Evolutionary conservation across 1,140 invertebrate genomes (phyloP).

Genomic region (Sitobion miscanthi): DNA sequence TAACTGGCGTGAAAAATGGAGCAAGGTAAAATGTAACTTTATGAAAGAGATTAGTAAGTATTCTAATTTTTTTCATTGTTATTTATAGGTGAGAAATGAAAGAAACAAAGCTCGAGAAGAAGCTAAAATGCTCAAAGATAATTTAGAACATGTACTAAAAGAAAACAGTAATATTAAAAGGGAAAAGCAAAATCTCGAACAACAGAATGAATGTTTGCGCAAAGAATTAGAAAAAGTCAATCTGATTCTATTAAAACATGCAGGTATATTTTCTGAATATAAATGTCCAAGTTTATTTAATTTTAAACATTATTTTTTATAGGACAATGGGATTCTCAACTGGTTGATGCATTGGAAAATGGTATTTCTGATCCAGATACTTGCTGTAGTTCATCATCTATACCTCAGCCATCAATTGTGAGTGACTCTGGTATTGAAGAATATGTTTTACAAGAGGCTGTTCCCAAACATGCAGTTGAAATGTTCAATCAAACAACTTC

Average conservation of each 20-base stretch:
- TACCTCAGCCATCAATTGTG: slow-evolving; percentile 50
- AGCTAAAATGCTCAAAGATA: slow-evolving; percentile 78
- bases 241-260: slow-evolving; percentile 72
- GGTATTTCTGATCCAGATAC: slow-evolving; percentile 64
- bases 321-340: slow-evolving; percentile 62
- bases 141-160: slow-evolving; percentile 80
- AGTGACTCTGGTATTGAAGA: slow-evolving; percentile 67
- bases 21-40: slow-evolving; percentile 71
- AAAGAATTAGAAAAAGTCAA: slow-evolving; percentile 81
- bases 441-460: slow-evolving; percentile 69
- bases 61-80: neutral
- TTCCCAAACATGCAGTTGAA: slow-evolving; percentile 68
- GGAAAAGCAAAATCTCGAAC: slow-evolving; percentile 80
- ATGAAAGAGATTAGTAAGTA: neutral
- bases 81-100: slow-evolving; percentile 74
- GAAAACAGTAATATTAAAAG: slow-evolving; percentile 77
- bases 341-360: slow-evolving; percentile 64
- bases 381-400: slow-evolving; percentile 48
- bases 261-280: slow-evolving; percentile 59
- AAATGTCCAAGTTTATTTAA: neutral
- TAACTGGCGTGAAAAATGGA: slow-evolving; percentile 95
- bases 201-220: slow-evolving; percentile 80
- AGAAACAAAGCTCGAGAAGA: slow-evolving; percentile 88
- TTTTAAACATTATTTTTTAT: neutral
- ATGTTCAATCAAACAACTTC: slow-evolving; percentile 61